These are phyloP conservation scores for Tokudaia tokunoshimensis DNA, from an alignment of 2,797 vertebrate genomes.

Conservation along the genomic window DNA sequence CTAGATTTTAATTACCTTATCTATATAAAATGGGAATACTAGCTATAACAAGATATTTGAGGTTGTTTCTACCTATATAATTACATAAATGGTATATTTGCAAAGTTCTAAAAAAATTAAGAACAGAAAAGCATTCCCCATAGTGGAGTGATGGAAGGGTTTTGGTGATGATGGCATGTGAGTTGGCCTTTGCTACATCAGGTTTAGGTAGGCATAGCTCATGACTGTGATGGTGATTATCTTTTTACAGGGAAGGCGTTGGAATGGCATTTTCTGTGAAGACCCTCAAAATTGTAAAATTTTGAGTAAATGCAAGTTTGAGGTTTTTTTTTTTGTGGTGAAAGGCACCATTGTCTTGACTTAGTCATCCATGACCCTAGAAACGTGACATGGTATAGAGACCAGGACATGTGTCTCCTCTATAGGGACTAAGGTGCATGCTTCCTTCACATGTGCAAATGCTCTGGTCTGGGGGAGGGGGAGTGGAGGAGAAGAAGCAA, in stretches of 20 bases:
- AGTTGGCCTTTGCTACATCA: background rate
- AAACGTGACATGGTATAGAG: background rate
- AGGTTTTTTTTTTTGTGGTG: background rate
- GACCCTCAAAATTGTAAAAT: background rate
- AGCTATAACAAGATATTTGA: slow-evolving; percentile 1
- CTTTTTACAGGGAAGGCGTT: background rate
- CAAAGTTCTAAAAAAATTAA: background rate
- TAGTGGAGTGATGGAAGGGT: background rate
- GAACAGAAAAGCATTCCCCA: background rate
- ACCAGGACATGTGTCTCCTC: background rate
- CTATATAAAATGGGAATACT: background rate
- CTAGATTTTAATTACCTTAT: background rate
- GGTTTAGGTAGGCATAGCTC: slow-evolving; percentile 16
- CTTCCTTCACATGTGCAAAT: background rate
- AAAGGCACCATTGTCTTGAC: background rate
- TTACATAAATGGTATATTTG: background rate
- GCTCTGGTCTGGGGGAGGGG: no score
- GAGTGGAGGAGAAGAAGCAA: background rate
- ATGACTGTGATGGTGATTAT: background rate
- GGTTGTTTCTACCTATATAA: slow-evolving; percentile 20
- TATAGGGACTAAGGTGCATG: background rate
- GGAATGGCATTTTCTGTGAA: background rate
- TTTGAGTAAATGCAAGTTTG: background rate
- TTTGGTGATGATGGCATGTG: background rate
- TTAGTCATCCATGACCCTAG: background rate